These are phyloP conservation scores for Brachylomia viminalis DNA, from an alignment of 2,888 invertebrate genomes.

Conservation along the genomic window DNA sequence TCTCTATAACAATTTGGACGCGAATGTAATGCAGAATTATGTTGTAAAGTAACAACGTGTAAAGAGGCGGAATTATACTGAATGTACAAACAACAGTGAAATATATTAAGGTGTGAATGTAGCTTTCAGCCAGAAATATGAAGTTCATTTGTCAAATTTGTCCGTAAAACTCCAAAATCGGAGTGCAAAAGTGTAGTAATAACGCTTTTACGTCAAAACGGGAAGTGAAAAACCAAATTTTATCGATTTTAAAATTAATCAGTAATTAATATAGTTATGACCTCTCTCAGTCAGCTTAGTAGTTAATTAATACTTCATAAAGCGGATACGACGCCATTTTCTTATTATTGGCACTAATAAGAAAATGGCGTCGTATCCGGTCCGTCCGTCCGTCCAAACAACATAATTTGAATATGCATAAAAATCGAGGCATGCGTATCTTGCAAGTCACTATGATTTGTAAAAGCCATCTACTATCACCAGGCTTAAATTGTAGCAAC, in stretches of 20 bases:
- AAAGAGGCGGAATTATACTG: constrained; percentile 26
- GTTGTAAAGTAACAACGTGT: constrained; percentile 27
- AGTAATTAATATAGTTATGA: too few species aligned
- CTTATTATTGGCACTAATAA: too few species aligned
- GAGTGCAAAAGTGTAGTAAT: background rate
- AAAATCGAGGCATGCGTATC: background rate
- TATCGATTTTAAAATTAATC: background rate
- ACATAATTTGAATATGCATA: too few species aligned
- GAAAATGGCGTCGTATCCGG: too few species aligned
- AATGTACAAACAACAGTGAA: constrained; percentile 8
- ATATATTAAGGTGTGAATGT: constrained; percentile 8
- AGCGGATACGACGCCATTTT: too few species aligned
- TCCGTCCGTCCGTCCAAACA: too few species aligned
- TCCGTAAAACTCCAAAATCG: background rate
- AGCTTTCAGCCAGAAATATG: background rate
- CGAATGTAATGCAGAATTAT: constrained; percentile 30
- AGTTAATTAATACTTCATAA: too few species aligned
- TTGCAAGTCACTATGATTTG: background rate
- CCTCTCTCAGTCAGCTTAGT: too few species aligned
- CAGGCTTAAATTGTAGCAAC: too few species aligned
- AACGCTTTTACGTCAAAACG: background rate
- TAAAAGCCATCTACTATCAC: background rate
- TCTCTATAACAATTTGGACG: constrained; percentile 48
- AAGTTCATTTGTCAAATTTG: constrained; percentile 10
- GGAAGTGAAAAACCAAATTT: background rate